Evolutionary conservation across 2,113 vertebrate genomes (phyloP), one percentile per base, ranked within the genome.

Genomic region (Ceyx margarethae): DNA sequence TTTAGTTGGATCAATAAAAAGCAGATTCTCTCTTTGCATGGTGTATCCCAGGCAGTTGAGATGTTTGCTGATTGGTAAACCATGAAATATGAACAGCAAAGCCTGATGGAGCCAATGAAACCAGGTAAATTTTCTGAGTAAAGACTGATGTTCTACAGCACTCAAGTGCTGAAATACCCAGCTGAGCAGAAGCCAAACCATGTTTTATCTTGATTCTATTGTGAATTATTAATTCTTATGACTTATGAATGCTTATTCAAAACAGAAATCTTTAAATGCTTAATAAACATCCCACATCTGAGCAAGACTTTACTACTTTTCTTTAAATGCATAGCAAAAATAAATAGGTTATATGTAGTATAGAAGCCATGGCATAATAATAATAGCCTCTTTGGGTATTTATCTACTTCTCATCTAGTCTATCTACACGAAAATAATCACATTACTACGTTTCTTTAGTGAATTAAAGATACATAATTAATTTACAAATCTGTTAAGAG

Each of bases 221-320:
- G 78, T 95, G 73, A 95, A 92, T 89, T 84, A 89, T 95, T 89
- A 94, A 94, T 91, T 85, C 54, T 73, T 65, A 54, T 76, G 68
- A 81, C 8, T 91, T 90, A 81, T 67, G 93, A 73, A 94, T 94
- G 35, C 56, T 54, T 48, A 73, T 42, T 86, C 35, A 91, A 20
- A 53, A 58, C 56, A 91, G 42, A 75, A 85, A 53, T 56, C 26
- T 71, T 82, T 22, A 75, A 66, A 53, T 76, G 75, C 64, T 74
- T 60, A 76, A 62, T 58, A 81, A 83, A 64, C 19, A 73, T 28
- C 53, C 62, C 54, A 37, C 60, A 50, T n/a, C 33, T 11, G 40
- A 58, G 69, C 18, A 83, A 40, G 66, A 89, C 20, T 89, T 91
- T 54, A 14, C 4, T 5, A 8, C 46, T 69, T 82, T 89, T 78